Conservation (phyloP, 2,797 vertebrate species). For the Sternarchorhynchus goeldii region DNA sequence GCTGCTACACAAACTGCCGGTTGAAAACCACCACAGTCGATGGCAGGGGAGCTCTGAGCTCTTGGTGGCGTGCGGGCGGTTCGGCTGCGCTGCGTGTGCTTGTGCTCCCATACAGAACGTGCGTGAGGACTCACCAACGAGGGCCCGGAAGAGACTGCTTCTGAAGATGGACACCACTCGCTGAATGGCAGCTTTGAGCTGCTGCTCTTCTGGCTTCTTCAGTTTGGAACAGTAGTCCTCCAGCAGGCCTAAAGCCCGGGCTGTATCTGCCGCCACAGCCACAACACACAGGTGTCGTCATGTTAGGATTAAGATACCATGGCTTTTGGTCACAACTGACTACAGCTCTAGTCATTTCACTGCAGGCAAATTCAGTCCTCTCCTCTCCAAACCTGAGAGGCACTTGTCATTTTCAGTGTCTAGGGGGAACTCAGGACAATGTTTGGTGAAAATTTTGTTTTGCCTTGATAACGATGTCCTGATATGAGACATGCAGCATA, state of each 20-base stretch:
- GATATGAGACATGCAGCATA: slow-evolving; percentile 38
- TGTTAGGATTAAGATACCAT: background rate
- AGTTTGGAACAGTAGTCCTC: slow-evolving; percentile 94
- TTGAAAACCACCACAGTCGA: background rate
- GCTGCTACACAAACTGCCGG: background rate
- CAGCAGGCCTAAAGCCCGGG: slow-evolving; percentile 85
- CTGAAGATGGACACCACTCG: slow-evolving; percentile 93
- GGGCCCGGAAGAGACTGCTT: slow-evolving; percentile 93
- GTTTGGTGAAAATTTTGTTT: slow-evolving; percentile 1
- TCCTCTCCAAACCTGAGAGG: background rate
- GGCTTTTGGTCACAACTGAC: background rate
- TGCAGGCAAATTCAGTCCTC: slow-evolving; percentile 5
- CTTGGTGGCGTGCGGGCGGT: background rate
- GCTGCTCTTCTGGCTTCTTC: slow-evolving; percentile 87
- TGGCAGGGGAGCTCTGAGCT: background rate
- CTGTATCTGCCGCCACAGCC: slow-evolving; percentile 79
- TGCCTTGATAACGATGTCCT: background rate
- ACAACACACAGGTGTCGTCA: slow-evolving; percentile 5
- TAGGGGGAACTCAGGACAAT: background rate
- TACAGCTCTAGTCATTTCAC: background rate
- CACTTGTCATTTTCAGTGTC: slow-evolving; percentile 12
- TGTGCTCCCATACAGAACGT: background rate
- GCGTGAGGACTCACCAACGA: slow-evolving; percentile 84
- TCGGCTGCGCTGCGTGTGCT: background rate
- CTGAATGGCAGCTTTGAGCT: slow-evolving; percentile 89